Evolutionary conservation across 2,113 vertebrate species (phyloP), one percentile per base, ranked within the genome.

Genomic region (Barbus barbus): DNA sequence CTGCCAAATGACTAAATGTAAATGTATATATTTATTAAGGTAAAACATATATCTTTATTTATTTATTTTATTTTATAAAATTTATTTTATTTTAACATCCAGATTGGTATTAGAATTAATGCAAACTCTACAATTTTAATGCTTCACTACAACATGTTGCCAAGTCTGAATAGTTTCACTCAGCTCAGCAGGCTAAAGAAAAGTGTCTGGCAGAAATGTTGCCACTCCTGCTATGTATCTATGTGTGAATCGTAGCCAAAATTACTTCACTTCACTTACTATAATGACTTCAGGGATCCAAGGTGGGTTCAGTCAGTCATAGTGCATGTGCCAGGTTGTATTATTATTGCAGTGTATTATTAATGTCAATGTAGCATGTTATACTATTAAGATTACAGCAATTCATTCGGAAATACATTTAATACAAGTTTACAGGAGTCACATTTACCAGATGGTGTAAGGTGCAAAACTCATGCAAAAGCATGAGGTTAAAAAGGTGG

Each of bases 101-200:
- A 38, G 44, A 28, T 24, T n/a, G 28, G 20, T 24, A 13, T 79
- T 48, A 31, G 5, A 63, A 81, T 36, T 12, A 63, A 73, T 77
- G 48, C 56, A 28, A 69, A 79, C 24, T 83, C 13, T 85, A 51
- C 67, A 74, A 77, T 36, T 33, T 56, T 53, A 18, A 60, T 51
- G 58, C 24, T 61, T 80, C 46, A n/a, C 33, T 72, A 12, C 48
- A 84, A 69, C 76, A 71, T 28, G 69, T 84, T 81, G 53, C 38
- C 28, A 82, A 81, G 38, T 81, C 60, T 58, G 73, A 75, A 28
- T 26, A 67, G 73, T 69, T 83, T 69, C n/a, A 44, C 69, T 53
- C 11, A 9, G 33, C 77, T 67, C 81, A 81, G 82, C 36, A 63
- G 72, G 38, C 18, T 38, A 36, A 72, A 72, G 56, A 31, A 46